Conservation (phyloP, 2,113 vertebrate genomes). For the Catharus fuscescens region DNA sequence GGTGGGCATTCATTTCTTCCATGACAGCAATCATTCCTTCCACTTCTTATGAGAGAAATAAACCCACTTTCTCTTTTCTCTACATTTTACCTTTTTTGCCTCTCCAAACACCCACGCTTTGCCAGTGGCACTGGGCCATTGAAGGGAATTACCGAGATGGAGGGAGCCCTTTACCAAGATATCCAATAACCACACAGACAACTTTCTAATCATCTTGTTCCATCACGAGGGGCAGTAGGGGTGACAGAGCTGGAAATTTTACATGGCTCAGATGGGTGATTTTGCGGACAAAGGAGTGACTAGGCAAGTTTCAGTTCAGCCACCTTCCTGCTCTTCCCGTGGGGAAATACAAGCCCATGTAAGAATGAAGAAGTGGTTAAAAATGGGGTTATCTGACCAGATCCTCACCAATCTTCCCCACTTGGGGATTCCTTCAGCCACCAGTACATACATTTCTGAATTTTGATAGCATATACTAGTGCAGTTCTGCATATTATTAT, state of each 20-base stretch:
- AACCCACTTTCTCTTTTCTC: neutral
- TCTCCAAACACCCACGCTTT: neutral
- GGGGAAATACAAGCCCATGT: neutral
- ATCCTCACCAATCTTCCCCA: neutral
- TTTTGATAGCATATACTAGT: neutral
- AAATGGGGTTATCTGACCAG: neutral
- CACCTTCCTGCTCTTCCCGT: neutral
- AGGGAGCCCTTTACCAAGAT: neutral
- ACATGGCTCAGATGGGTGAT: no score
- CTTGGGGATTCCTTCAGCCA: neutral
- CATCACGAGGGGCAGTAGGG: fast-evolving
- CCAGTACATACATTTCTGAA: neutral
- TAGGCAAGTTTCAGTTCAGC: neutral
- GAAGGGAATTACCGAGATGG: fast-evolving
- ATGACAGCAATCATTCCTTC: neutral
- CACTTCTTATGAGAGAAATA: neutral
- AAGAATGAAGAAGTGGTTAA: neutral
- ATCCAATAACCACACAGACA: neutral
- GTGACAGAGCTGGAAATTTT: neutral
- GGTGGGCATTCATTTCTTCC: neutral
- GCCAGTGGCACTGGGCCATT: neutral
- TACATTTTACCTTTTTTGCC: neutral
- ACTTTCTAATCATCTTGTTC: neutral
- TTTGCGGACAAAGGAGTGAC: neutral
- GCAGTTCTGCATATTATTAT: neutral